These are phyloP conservation scores for Trematocara marginatum DNA, from an alignment of 2,113 vertebrate species.

Conservation along the genomic window DNA sequence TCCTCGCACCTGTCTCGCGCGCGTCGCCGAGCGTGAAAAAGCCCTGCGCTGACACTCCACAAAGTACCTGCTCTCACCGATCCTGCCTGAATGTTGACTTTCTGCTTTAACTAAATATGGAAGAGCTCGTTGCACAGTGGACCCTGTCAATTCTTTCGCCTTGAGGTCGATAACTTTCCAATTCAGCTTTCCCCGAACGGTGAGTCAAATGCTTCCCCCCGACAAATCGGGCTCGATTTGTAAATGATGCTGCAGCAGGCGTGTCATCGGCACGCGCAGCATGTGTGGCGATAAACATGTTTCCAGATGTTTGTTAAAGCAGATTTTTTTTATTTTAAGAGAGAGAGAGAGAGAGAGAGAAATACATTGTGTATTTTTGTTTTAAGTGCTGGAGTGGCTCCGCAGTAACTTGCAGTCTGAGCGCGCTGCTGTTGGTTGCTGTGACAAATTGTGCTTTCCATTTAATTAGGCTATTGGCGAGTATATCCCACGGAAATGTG, in stretches of 20 bases:
- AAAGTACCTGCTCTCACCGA: neutral
- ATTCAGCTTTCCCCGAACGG: slow-evolving; percentile 9
- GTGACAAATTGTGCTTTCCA: slow-evolving; percentile 66
- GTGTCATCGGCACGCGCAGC: neutral
- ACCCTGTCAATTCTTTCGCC: neutral
- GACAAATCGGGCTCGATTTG: neutral
- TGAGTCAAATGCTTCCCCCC: slow-evolving; percentile 21
- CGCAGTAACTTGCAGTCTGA: slow-evolving; percentile 29
- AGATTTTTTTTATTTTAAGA: too few relatives aligned
- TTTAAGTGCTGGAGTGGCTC: neutral
- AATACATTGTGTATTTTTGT: neutral
- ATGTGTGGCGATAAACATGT: neutral
- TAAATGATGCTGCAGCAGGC: slow-evolving; percentile 6
- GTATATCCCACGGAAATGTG: slow-evolving; percentile 41
- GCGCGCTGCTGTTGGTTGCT: slow-evolving; percentile 21
- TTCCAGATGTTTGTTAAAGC: neutral
- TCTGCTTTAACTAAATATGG: neutral
- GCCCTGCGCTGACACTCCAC: neutral
- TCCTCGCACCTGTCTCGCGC: slow-evolving; percentile 5
- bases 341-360: neutral
- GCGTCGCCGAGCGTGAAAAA: neutral
- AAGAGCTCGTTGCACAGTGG: neutral
- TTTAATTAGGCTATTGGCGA: slow-evolving; percentile 66
- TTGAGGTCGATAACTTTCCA: slow-evolving; percentile 37
- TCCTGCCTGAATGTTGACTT: neutral